A percentile compares a stretch with the other conserved stretches of the same genome.
phyloP scores from a whole-genome alignment of 2,888 invertebrate genomes.

The Diarsia brunnea region DNA sequence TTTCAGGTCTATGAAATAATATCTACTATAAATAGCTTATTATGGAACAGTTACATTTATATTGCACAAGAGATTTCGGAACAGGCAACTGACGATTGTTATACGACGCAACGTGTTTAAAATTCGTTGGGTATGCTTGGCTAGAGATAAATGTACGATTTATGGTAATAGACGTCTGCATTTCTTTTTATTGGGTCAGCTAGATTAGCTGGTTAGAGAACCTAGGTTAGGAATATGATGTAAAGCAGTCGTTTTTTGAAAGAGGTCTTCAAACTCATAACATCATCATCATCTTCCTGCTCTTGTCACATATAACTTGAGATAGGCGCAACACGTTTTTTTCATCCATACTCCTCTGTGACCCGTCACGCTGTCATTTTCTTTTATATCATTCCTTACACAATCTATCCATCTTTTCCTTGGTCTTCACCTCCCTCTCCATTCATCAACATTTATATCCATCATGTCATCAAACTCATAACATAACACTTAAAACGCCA shows the following conservation, averaged over 20 bases:
- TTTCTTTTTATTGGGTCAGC: conserved; percentile 44
- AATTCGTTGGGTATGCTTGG: conserved; percentile 50
- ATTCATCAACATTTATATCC: too few species aligned
- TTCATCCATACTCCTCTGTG: too few species aligned
- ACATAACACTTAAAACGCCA: too few species aligned
- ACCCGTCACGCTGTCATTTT: too few species aligned
- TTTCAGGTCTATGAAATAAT: conserved; percentile 59
- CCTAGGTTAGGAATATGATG: neutral
- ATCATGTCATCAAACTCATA: too few species aligned
- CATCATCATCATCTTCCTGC: too few species aligned
- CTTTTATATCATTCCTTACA: too few species aligned
- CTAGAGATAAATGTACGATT: conserved; percentile 53
- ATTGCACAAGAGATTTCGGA: conserved; percentile 60
- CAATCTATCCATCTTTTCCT: too few species aligned
- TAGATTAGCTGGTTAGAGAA: conserved; percentile 11
- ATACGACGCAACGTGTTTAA: conserved; percentile 45
- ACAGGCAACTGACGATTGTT: conserved; percentile 41
- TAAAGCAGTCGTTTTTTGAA: neutral
- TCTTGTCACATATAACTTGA: too few species aligned
- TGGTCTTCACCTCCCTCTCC: too few species aligned
- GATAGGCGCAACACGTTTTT: too few species aligned
- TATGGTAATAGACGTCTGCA: conserved; percentile 42
- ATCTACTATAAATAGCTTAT: conserved; percentile 46
- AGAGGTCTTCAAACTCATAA: too few species aligned
- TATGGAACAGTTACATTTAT: conserved; percentile 53